These are phyloP conservation scores for Seriola rivoliana DNA, from an alignment of 2,113 vertebrate genomes.

Conservation along the genomic window DNA sequence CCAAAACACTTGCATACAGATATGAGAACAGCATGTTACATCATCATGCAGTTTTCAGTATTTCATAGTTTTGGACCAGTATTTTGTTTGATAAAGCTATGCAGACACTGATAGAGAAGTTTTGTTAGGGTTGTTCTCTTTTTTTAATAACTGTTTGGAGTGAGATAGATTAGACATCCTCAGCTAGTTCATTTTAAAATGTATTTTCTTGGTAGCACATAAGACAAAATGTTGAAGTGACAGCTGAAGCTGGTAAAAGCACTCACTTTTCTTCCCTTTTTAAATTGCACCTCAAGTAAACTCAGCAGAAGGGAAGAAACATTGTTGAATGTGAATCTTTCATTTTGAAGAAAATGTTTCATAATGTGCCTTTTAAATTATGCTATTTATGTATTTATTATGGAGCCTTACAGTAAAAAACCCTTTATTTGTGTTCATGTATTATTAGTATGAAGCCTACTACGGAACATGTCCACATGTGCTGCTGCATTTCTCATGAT, in stretches of 20 bases:
- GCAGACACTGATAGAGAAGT: slow-evolving; percentile 47
- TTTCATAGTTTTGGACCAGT: slow-evolving; percentile 65
- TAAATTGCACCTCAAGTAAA: slow-evolving; percentile 55
- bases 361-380: slow-evolving; percentile 80
- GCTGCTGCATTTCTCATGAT: slow-evolving; percentile 57
- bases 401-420: slow-evolving; percentile 67
- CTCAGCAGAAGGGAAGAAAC: slow-evolving; percentile 55
- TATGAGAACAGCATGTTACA: slow-evolving; percentile 19
- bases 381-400: slow-evolving; percentile 85
- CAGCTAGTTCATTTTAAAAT: slow-evolving; percentile 32
- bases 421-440: slow-evolving; percentile 49
- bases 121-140: slow-evolving; percentile 25
- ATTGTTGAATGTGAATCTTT: slow-evolving; percentile 70
- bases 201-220: slow-evolving; percentile 22
- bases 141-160: slow-evolving; percentile 44
- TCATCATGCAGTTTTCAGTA: slow-evolving; percentile 60
- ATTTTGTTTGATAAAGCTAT: slow-evolving; percentile 65
- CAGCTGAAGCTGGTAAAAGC: slow-evolving; percentile 60
- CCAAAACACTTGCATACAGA: slow-evolving; percentile 23
- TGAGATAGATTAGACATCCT: slow-evolving; percentile 61
- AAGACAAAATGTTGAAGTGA: slow-evolving; percentile 46
- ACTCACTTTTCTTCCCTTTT: slow-evolving; percentile 56
- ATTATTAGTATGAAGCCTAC: slow-evolving; percentile 48
- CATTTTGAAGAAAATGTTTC: slow-evolving; percentile 64
- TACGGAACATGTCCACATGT: slow-evolving; percentile 35